These are phyloP conservation scores for Zygothrica quintamaculata DNA, from an alignment of 2,888 invertebrate species.

Conservation along the genomic window DNA sequence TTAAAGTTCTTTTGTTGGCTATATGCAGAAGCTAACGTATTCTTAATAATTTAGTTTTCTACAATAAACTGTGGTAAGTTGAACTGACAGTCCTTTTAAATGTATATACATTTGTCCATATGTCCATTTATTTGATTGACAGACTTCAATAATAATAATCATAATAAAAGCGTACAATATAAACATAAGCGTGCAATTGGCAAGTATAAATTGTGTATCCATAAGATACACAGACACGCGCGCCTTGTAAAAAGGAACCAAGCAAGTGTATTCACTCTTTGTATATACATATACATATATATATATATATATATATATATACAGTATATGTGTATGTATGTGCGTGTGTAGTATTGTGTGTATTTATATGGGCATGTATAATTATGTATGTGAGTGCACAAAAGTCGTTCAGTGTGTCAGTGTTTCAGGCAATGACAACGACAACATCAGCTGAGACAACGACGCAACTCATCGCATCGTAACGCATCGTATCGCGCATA, in stretches of 20 bases:
- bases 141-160: conserved; percentile 28
- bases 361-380: conserved; percentile 18
- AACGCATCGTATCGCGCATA: conserved; percentile 67
- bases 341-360: conserved; percentile 10
- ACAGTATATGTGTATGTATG: conserved; percentile 15
- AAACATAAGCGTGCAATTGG: conserved; percentile 63
- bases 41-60: conserved; percentile 12
- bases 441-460: conserved; percentile 59
- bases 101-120: neutral
- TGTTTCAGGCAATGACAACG: conserved; percentile 55
- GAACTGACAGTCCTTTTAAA: conserved; percentile 1
- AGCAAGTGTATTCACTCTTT: conserved; percentile 26
- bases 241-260: conserved; percentile 48
- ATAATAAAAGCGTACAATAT: conserved; percentile 39
- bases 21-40: conserved; percentile 11
- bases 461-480: conserved; percentile 15
- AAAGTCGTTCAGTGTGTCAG: conserved; percentile 79
- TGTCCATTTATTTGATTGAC: conserved; percentile 19
- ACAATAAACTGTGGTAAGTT: conserved; percentile 60
- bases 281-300: conserved; percentile 11
- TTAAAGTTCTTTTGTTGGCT: too few species aligned
- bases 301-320: conserved; percentile 16
- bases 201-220: conserved; percentile 74
- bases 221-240: conserved; percentile 60
- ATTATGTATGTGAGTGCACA: conserved; percentile 21